These are phyloP conservation scores for Formica selysi DNA, from an alignment of 1,140 invertebrate species.

Conservation along the genomic window DNA sequence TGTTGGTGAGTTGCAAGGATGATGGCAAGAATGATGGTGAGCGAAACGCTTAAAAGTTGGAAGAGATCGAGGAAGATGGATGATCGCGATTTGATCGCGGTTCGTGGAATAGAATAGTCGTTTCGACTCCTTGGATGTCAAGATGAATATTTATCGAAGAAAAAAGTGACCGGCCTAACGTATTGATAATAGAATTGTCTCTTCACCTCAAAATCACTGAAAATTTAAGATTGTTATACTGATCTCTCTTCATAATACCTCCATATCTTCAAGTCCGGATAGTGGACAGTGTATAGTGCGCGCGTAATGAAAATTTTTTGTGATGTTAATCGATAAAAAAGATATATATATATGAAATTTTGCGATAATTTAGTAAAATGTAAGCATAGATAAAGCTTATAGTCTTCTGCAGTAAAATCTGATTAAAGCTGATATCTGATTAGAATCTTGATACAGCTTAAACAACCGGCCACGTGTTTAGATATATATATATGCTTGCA, in stretches of 20 bases:
- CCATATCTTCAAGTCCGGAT: constrained; percentile 28
- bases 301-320: constrained; percentile 26
- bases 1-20: neutral
- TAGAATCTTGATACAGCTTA: constrained; percentile 28
- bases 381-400: constrained; percentile 8
- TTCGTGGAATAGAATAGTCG: constrained; percentile 25
- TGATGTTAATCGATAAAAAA: constrained; percentile 30
- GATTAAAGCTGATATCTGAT: constrained; percentile 31
- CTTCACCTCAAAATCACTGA: neutral
- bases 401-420: neutral
- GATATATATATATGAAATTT: neutral
- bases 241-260: constrained; percentile 2
- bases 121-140: neutral
- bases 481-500: constrained; percentile 5
- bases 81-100: constrained; percentile 15
- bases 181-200: constrained; percentile 14
- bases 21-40: constrained; percentile 30
- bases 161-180: constrained; percentile 32
- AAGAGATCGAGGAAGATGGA: constrained; percentile 30
- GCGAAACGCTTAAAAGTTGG: constrained; percentile 23
- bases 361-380: constrained; percentile 35
- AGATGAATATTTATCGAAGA: constrained; percentile 9
- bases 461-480: constrained; percentile 66
- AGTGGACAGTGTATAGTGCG: constrained; percentile 64
- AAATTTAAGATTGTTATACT: neutral